phyloP scores from a whole-genome alignment of 2,113 vertebrate species.

The Oxyura jamaicensis region DNA sequence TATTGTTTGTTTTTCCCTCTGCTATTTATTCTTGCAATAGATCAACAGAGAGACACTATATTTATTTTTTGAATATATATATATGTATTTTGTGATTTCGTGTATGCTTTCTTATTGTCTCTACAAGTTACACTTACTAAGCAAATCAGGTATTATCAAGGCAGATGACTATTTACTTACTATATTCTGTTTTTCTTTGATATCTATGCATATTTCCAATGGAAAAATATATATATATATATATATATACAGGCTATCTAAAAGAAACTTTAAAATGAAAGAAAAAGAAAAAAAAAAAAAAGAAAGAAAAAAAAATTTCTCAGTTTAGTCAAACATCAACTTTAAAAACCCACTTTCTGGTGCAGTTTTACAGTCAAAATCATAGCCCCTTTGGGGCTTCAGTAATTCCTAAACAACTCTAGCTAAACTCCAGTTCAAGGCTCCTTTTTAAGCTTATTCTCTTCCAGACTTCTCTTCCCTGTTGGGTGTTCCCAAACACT shows the following conservation, averaged over 20 bases:
- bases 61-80: neutral
- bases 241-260: neutral
- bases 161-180: neutral
- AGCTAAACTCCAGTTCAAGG: neutral
- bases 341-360: neutral
- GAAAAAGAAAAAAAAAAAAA: too few relatives aligned
- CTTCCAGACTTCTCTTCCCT: neutral
- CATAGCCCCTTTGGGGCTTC: neutral
- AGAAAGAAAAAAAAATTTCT: accelerated
- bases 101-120: neutral
- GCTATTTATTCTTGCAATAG: neutral
- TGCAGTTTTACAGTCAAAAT: neutral
- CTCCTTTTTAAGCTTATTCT: neutral
- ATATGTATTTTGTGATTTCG: neutral
- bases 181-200: neutral
- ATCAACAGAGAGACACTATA: neutral
- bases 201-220: neutral
- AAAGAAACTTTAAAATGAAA: neutral
- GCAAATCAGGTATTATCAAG: neutral
- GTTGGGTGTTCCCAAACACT: neutral
- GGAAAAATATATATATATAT: neutral
- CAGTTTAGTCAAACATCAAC: neutral
- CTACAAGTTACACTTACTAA: neutral
- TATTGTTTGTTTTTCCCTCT: neutral
- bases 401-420: neutral